These are phyloP conservation scores for Spermophilus dauricus DNA, from an alignment of 2,113 vertebrate species.

Conservation along the genomic window DNA sequence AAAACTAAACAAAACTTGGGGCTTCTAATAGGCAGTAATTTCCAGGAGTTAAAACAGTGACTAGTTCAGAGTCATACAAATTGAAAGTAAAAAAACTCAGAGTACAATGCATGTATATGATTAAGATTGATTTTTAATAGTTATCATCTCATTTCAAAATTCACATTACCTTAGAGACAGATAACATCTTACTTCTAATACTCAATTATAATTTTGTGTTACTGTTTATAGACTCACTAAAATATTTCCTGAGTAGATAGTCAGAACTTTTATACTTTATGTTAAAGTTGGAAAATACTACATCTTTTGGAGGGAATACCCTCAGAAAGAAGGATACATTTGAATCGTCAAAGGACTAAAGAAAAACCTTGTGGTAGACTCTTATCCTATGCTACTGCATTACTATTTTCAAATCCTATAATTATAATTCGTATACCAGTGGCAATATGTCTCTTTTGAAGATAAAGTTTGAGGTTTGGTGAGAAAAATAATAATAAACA, in stretches of 20 bases:
- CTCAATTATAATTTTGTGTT: slow-evolving; percentile 37
- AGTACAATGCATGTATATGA: background rate
- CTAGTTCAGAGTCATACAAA: background rate
- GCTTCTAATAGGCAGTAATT: background rate
- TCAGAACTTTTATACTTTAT: background rate
- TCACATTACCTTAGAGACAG: slow-evolving; percentile 29
- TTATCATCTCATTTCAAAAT: slow-evolving; percentile 36
- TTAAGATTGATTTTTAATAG: background rate
- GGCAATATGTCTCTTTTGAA: background rate
- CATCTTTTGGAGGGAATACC: background rate
- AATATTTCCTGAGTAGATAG: background rate
- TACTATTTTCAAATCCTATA: background rate
- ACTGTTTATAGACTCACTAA: slow-evolving; percentile 24
- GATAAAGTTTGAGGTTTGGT: background rate
- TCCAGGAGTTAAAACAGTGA: background rate
- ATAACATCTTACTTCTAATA: slow-evolving; percentile 2
- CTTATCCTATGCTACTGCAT: background rate
- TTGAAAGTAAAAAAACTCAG: slow-evolving; percentile 41
- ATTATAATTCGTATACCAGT: background rate
- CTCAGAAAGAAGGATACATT: background rate
- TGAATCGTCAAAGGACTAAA: background rate
- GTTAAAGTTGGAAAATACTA: slow-evolving; percentile 29
- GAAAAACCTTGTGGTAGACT: background rate
- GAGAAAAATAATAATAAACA: background rate
- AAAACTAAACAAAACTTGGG: background rate